A percentile compares a stretch with the other conserved stretches of the same genome.
Conservation (phyloP, 1,140 invertebrate genomes). For the Drosophila tristis region DNA sequence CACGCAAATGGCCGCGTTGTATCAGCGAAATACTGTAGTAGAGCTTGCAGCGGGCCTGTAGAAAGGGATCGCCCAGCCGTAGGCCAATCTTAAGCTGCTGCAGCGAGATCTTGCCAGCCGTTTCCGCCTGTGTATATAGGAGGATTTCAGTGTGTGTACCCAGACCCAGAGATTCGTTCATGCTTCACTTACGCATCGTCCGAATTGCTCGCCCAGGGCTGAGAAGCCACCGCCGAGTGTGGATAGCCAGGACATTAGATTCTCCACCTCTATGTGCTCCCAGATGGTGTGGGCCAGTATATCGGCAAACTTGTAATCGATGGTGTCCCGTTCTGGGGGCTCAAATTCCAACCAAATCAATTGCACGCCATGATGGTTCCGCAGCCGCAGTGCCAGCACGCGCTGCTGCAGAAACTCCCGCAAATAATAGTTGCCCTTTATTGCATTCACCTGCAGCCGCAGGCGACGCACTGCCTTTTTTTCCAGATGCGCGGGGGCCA, state of each 20-base stretch:
- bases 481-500: background rate
- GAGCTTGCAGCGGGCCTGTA: conserved; percentile 91
- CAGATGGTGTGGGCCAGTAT: conserved; percentile 84
- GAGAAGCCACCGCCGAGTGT: conserved; percentile 98
- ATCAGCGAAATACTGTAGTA: conserved; percentile 95
- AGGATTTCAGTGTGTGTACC: background rate
- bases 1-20: conserved; percentile 89
- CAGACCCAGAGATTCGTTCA: too few species aligned
- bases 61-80: conserved; percentile 91
- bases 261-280: conserved; percentile 91
- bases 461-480: conserved; percentile 38
- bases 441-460: conserved; percentile 56
- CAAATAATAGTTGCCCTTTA: conserved; percentile 67
- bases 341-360: conserved; percentile 80
- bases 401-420: conserved; percentile 54
- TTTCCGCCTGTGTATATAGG: conserved; percentile 88
- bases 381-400: conserved; percentile 25
- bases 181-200: conserved; percentile 88
- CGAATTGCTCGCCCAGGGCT: conserved; percentile 93
- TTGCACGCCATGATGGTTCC: conserved; percentile 37
- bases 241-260: conserved; percentile 97
- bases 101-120: conserved; percentile 94
- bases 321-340: conserved; percentile 86
- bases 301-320: conserved; percentile 88
- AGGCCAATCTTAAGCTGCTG: conserved; percentile 92